phyloP scores from a whole-genome alignment of 2,113 vertebrate species.

The Chaetodon auriga region DNA sequence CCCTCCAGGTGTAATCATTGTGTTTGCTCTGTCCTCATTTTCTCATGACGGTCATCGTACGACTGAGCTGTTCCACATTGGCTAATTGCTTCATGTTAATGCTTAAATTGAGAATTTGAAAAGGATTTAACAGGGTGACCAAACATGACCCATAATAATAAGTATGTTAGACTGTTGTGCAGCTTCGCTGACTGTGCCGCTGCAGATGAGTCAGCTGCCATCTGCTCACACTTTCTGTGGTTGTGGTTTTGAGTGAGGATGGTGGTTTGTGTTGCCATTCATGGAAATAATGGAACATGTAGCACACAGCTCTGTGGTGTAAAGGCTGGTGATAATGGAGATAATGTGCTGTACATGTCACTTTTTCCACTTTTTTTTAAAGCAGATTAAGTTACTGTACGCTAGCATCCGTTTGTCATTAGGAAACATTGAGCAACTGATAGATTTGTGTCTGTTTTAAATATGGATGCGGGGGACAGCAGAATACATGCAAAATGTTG shows the following conservation, averaged over 20 bases:
- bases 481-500: not conserved
- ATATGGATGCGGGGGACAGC: not conserved
- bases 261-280: slow-evolving; percentile 13
- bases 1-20: slow-evolving; percentile 35
- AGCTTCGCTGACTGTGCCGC: not conserved
- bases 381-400: not conserved
- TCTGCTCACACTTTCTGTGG: slow-evolving; percentile 27
- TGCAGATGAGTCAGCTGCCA: slow-evolving; percentile 13
- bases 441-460: not conserved
- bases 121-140: slow-evolving; percentile 1
- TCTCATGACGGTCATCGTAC: not conserved
- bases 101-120: not conserved
- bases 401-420: not conserved
- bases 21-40: slow-evolving; percentile 30
- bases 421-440: not conserved
- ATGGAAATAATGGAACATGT: slow-evolving; percentile 20
- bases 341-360: not conserved
- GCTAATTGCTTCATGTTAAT: not conserved
- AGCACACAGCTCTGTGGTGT: slow-evolving; percentile 3
- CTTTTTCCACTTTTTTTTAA: not conserved
- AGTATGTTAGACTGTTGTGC: not conserved
- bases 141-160: not conserved
- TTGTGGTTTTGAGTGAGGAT: slow-evolving; percentile 23
- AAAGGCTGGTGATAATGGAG: not conserved
- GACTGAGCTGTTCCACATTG: not conserved